phyloP scores from a whole-genome alignment of 1,140 invertebrate genomes.

The Dinoponera quadriceps region DNA sequence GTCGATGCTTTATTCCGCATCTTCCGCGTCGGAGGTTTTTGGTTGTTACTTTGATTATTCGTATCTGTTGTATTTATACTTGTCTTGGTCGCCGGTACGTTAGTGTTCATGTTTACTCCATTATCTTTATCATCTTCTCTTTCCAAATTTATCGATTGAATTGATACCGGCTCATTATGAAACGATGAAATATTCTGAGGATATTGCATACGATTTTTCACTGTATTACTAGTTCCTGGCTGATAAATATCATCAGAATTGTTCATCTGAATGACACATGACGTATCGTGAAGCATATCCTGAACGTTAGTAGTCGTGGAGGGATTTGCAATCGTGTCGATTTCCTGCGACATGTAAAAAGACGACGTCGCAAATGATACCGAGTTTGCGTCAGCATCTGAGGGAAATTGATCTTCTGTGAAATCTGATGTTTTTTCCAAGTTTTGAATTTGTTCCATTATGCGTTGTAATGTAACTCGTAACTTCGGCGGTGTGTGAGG shows the following conservation, averaged over 20 bases:
- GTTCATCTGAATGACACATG: background rate
- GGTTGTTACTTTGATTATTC: background rate
- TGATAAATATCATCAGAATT: background rate
- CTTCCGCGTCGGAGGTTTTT: background rate
- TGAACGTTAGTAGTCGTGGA: background rate
- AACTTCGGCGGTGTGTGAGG: constrained; percentile 35
- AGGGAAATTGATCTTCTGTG: background rate
- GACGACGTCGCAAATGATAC: no score
- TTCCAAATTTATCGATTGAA: background rate
- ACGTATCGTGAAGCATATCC: background rate
- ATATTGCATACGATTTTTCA: background rate
- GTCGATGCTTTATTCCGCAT: background rate
- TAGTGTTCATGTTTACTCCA: background rate
- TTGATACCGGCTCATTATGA: background rate
- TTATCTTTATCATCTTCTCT: background rate
- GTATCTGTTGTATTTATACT: no score
- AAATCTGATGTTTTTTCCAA: background rate
- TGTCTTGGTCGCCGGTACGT: constrained; percentile 10
- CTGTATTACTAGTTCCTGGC: background rate
- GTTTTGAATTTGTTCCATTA: background rate
- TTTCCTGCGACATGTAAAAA: background rate
- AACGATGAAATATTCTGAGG: background rate
- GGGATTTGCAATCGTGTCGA: background rate
- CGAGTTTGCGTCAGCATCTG: background rate
- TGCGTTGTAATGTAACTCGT: background rate